Base-by-base conservation (phyloP, 2,888 invertebrate genomes). In the Trilocha varians region DNA sequence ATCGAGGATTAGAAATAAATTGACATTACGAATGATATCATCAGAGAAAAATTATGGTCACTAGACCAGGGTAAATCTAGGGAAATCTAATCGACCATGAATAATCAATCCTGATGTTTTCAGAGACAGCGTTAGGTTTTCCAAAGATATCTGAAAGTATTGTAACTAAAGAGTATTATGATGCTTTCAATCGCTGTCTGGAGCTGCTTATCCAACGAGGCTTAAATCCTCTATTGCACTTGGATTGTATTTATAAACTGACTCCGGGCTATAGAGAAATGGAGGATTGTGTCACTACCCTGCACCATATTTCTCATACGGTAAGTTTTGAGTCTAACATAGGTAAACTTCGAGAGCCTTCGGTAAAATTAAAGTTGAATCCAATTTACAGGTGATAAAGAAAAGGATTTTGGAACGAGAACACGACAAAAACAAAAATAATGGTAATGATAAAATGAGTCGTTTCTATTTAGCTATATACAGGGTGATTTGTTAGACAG, bases 51-150 rank as follows among this genome's bases (percentile, higher is more conserved):
- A n/a, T n/a, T n/a, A n/a, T n/a, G n/a, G n/a, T n/a, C n/a, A n/a
- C n/a, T n/a, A n/a, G n/a, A n/a, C n/a, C n/a, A n/a, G n/a, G n/a
- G n/a, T n/a, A n/a, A n/a, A n/a, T n/a, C n/a, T n/a, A n/a, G n/a
- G n/a, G n/a, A n/a, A n/a, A n/a, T n/a, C n/a, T n/a, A n/a, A n/a
- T n/a, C 16, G 9, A 9, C 11, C 5, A 15, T 33, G 11, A 8
- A n/a, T n/a, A n/a, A n/a, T 13, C 11, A 34, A 9, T 9, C n/a
- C n/a, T 36, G 13, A 13, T 4, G n/a, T 39, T 47, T 36, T 11
- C 51, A 82, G 80, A 77, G 42, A 77, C 77, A 1, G 79, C 76
- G 0, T 43, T 82, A 0, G 79, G 80, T 3, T 57, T 69, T 0
- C 42, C 66, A 1, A 44, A 54, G 5, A 65, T 71, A 43, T 62